Base-by-base conservation (phyloP, 2,113 vertebrate species). In the Daubentonia madagascariensis region DNA sequence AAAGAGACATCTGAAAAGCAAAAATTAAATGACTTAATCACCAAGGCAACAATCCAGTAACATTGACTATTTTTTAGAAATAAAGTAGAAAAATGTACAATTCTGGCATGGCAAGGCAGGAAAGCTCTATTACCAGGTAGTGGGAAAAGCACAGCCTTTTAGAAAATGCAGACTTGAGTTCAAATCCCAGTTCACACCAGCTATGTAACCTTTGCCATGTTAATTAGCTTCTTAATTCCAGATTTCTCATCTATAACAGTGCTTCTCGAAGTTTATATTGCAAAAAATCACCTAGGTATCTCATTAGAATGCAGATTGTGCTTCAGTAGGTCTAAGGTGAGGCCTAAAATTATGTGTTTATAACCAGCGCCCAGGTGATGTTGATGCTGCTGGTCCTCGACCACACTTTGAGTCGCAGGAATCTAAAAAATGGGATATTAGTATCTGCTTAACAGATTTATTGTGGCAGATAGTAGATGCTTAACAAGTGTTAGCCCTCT, bases 11-110 rank as follows among this genome's bases (percentile, higher is more conserved):
- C n/a, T 25, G 32, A 89, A 92, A 91, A 91, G 73, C 57, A 83
- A 50, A 89, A 86, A 92, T 76, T 96, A 73, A 90, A 75, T 95
- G 75, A 85, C 70, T 96, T 94, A 94, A 85, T 94, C 92, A 85
- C 88, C 91, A 89, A 93, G 76, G 84, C n/a, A 89, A 68, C 50
- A 92, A 54, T 85, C n/a, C 23, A 63, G 54, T 81, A 67, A 76
- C 45, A 61, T 65, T 79, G 78, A 76, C 85, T 95, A 45, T 96
- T 96, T 96, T 14, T 70, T 97, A 73, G 52, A 79, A 87, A 59
- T 72, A 76, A 92, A 75, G 54, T 65, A 59, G 45, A 68, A 89
- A 80, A 68, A 54, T 70, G 67, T 76, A 23, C 92, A 90, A 94
- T 96, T 67, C 28, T 89, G 43, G 28, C 75, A 72, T 28, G 25